A percentile compares a stretch with the other conserved stretches of the same genome.
Evolutionary conservation across 2,113 vertebrate genomes (phyloP).

Genomic region (Sinocyclocheilus anshuiensis): DNA sequence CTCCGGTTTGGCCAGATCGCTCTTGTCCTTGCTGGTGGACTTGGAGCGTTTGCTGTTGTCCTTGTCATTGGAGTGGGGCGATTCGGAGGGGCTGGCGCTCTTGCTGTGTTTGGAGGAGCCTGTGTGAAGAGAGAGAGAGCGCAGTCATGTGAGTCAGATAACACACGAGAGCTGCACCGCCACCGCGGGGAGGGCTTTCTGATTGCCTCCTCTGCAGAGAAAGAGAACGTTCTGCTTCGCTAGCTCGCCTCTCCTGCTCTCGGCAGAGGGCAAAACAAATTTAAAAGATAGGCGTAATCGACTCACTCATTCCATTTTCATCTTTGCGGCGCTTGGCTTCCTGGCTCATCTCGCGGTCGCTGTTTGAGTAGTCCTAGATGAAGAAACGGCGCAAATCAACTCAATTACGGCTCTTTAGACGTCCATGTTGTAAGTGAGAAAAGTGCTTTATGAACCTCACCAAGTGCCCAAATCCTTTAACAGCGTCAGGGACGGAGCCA

Average conservation of each 20-base stretch:
- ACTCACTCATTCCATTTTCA: constrained; percentile 88
- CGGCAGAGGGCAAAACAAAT: constrained; percentile 57
- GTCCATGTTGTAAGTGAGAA: no score
- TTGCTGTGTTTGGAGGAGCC: constrained; percentile 92
- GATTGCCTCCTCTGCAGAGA: constrained; percentile 62
- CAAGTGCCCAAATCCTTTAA: no score
- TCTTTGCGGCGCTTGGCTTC: constrained; percentile 89
- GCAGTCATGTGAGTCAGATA: constrained; percentile 25
- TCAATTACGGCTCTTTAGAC: no score
- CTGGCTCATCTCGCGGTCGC: constrained; percentile 81
- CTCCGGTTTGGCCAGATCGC: constrained; percentile 90
- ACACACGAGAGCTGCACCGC: background rate
- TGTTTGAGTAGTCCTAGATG: constrained; percentile 86
- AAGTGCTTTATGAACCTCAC: no score
- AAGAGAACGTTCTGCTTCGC: constrained; percentile 59
- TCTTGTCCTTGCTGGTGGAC: constrained; percentile 95
- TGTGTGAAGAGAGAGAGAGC: constrained; percentile 58
- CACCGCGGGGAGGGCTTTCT: constrained; percentile 44
- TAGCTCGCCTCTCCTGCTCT: constrained; percentile 42
- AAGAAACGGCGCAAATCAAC: background rate
- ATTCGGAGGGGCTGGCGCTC: constrained; percentile 93
- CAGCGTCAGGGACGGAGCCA: no score
- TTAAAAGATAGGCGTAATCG: constrained; percentile 63
- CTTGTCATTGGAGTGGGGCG: constrained; percentile 88
- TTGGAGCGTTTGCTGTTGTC: constrained; percentile 94